Conservation (phyloP, 92 coral and sea anemone genomes). For the Palythoa grandis region DNA sequence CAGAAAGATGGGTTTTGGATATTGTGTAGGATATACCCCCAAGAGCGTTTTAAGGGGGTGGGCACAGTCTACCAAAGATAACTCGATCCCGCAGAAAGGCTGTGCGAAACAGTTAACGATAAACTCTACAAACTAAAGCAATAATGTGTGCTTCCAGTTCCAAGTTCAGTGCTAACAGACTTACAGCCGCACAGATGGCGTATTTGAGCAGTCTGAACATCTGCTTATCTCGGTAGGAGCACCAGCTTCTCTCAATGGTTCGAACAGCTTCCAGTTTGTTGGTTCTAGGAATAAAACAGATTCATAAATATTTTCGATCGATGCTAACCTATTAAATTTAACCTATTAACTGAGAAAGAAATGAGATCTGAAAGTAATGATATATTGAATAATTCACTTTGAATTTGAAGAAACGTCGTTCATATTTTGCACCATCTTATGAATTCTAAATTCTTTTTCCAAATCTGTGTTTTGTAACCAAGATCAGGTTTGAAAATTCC, state of each 20-base stretch:
- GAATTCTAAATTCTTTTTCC: background rate
- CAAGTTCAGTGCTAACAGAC: slow-evolving; percentile 18
- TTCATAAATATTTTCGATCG: background rate
- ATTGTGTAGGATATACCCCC: too few species aligned
- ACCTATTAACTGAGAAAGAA: background rate
- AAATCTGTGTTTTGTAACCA: too few species aligned
- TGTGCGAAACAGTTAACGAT: too few species aligned
- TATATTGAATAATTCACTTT: background rate
- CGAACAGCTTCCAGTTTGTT: slow-evolving; percentile 79
- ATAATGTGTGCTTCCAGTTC: too few species aligned
- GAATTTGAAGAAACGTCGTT: slow-evolving; percentile 12
- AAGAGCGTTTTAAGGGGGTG: too few species aligned
- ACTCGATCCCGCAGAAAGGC: too few species aligned
- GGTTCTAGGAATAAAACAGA: slow-evolving; percentile 42
- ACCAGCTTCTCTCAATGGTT: slow-evolving; percentile 86
- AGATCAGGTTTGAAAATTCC: background rate
- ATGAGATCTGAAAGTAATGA: background rate
- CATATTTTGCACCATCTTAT: slow-evolving; percentile 38
- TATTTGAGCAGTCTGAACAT: slow-evolving; percentile 94
- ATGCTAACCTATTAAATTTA: background rate
- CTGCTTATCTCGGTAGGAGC: slow-evolving; percentile 93
- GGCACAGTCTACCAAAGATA: too few species aligned
- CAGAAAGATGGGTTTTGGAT: too few species aligned
- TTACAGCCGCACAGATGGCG: slow-evolving; percentile 99
- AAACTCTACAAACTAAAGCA: too few species aligned